These are phyloP conservation scores for Zaprionus lineosus DNA, from an alignment of 2,888 invertebrate species.

Conservation along the genomic window DNA sequence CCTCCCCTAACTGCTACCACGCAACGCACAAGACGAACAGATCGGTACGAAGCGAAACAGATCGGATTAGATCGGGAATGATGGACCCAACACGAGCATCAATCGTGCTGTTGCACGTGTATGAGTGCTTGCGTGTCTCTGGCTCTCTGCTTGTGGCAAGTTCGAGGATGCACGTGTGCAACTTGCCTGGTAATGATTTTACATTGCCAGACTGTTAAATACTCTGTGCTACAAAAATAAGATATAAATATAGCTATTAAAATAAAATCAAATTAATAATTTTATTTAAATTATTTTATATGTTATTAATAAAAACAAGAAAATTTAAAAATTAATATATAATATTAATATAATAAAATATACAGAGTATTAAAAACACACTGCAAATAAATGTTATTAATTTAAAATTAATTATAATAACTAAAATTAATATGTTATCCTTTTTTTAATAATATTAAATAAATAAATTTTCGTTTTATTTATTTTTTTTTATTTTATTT, in stretches of 20 bases:
- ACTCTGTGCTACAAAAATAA: constrained; percentile 5
- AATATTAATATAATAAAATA: no score
- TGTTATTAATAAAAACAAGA: no score
- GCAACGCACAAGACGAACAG: constrained; percentile 50
- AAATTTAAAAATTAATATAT: no score
- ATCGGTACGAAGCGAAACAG: constrained; percentile 21
- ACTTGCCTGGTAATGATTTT: background rate
- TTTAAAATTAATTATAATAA: no score
- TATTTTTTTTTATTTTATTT: no score
- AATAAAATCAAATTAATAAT: background rate
- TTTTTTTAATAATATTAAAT: no score
- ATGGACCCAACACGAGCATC: constrained; percentile 56
- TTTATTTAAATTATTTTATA: no score
- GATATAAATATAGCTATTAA: background rate
- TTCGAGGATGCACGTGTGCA: constrained; percentile 52
- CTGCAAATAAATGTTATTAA: no score
- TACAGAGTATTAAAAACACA: no score
- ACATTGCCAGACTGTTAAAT: constrained; percentile 2
- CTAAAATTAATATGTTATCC: no score
- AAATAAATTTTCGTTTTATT: no score
- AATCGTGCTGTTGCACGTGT: constrained; percentile 56
- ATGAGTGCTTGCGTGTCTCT: constrained; percentile 43
- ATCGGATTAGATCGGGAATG: constrained; percentile 39
- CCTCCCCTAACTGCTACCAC: constrained; percentile 77
- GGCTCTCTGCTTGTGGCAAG: constrained; percentile 52